These are phyloP conservation scores for Tarsius wallacei DNA, from an alignment of 2,797 vertebrate species.

Conservation along the genomic window DNA sequence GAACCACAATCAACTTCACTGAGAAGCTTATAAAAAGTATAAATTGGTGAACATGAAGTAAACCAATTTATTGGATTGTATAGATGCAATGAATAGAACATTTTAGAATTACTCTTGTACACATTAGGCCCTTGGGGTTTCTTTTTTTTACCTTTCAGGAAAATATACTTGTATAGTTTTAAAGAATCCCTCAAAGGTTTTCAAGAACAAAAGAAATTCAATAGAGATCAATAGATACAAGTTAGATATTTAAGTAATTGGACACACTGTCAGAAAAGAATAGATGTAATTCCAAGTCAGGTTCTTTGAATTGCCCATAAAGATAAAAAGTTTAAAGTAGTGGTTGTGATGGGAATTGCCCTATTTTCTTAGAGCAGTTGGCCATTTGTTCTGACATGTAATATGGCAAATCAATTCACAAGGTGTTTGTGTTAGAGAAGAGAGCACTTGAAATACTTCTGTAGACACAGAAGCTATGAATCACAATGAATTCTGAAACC, in stretches of 20 bases:
- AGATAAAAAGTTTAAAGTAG: constrained; percentile 31
- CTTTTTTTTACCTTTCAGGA: constrained; percentile 2
- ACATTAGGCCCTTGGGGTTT: neutral
- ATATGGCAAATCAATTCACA: constrained; percentile 66
- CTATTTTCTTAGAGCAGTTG: constrained; percentile 68
- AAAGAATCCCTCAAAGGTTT: constrained; percentile 64
- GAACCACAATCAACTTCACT: constrained; percentile 36
- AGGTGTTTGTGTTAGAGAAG: constrained; percentile 44
- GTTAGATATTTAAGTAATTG: constrained; percentile 76
- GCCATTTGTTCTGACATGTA: constrained; percentile 69
- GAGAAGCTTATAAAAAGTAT: neutral
- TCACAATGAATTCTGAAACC: constrained; percentile 42
- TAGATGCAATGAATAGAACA: neutral
- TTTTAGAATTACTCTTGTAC: constrained; percentile 4
- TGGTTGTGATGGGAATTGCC: constrained; percentile 46
- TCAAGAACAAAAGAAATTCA: constrained; percentile 75
- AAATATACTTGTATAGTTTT: constrained; percentile 22
- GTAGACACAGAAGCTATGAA: neutral
- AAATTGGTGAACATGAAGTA: constrained; percentile 34
- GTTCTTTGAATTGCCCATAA: constrained; percentile 67
- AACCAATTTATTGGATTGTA: neutral
- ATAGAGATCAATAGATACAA: constrained; percentile 73
- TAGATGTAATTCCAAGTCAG: constrained; percentile 20
- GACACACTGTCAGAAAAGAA: constrained; percentile 66
- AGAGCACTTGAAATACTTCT: constrained; percentile 40